Evolutionary conservation across 2,888 invertebrate genomes (phyloP).

Genomic region (Asteroscopus sphinx): DNA sequence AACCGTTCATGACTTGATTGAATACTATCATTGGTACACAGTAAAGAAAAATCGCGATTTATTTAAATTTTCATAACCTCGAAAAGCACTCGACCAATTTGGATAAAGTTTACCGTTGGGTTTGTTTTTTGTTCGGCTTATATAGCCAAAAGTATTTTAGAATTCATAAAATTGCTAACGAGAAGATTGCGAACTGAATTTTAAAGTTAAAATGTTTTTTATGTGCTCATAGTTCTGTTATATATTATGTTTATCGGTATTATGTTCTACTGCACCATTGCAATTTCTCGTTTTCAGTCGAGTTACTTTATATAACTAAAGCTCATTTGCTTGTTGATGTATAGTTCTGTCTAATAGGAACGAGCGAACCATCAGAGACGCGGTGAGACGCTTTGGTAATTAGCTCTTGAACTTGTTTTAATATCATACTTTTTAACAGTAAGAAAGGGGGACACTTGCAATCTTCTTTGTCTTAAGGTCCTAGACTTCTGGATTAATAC

Average conservation of each 20-base stretch:
- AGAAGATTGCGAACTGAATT: slow-evolving; percentile 13
- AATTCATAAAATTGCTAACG: slow-evolving; percentile 22
- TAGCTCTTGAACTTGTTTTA: no score
- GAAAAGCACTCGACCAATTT: slow-evolving; percentile 43
- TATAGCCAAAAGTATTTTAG: slow-evolving; percentile 27
- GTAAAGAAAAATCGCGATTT: slow-evolving; percentile 19
- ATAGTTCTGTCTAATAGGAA: no score
- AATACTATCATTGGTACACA: slow-evolving; percentile 34
- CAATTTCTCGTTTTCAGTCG: not conserved
- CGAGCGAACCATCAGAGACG: no score
- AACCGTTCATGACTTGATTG: slow-evolving; percentile 21
- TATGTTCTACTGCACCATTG: slow-evolving; percentile 4
- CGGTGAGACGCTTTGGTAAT: no score
- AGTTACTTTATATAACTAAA: no score
- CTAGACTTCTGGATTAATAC: no score
- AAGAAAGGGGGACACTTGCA: no score
- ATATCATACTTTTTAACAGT: no score
- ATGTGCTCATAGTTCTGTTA: slow-evolving; percentile 5
- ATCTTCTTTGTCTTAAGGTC: no score
- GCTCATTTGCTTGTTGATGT: not conserved
- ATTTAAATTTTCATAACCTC: slow-evolving; percentile 41
- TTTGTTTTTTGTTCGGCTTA: slow-evolving; percentile 26
- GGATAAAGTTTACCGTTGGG: slow-evolving; percentile 40
- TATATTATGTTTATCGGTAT: slow-evolving; percentile 1
- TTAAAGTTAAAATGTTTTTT: not conserved